Base-by-base conservation (phyloP, 1,140 invertebrate species). In the Cydia fagiglandana region DNA sequence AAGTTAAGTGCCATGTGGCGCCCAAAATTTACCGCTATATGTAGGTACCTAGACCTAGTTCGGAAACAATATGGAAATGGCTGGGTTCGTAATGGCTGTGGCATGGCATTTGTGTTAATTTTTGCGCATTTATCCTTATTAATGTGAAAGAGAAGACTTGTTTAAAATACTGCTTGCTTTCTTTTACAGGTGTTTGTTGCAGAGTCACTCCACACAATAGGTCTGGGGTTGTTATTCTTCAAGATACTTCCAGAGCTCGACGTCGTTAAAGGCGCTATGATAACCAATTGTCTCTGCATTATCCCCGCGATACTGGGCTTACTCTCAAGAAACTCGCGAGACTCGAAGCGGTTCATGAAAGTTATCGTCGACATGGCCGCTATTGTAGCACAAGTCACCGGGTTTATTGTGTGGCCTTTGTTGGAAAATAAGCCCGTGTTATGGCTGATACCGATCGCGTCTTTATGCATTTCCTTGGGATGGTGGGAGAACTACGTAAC, bases 401-500 rank as follows among this genome's bases (percentile, higher is more conserved):
- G 97, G 4, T 96, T 98, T 83, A 95, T 98, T 28, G 95, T 98
- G 4, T 99, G 98, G 97, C 97, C 97, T 17, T 89, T 98, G 24
- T 90, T 96, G 17, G 95, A 96, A 83, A 94, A 95, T 66, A 95
- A 94, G 34, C 95, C 95, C 0, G 94, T 95, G 74, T 86, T 97
- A 28, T 98, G 97, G 97, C 94, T 98, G 7, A 96, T 98, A 74
- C 98, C 98, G 0, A 90, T 97, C 0, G 94, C 97, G 0, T 94
- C 98, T 7, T 91, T 99, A 50, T 94, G 98, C 61, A 96, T 98
- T 56, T 99, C 98, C 3, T 95, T 97, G 38, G 96, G 97, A 30
- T 99, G 98, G 97, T 99, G 98, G 98, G 98, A 99, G 92, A 99
- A 99, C 93, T 99, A 97, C 86, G 97, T 98, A 0, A 97, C 97